Evolutionary conservation across 2,797 vertebrate genomes (phyloP), one percentile per base, ranked within the genome.

Genomic region (Typhlichthys subterraneus): DNA sequence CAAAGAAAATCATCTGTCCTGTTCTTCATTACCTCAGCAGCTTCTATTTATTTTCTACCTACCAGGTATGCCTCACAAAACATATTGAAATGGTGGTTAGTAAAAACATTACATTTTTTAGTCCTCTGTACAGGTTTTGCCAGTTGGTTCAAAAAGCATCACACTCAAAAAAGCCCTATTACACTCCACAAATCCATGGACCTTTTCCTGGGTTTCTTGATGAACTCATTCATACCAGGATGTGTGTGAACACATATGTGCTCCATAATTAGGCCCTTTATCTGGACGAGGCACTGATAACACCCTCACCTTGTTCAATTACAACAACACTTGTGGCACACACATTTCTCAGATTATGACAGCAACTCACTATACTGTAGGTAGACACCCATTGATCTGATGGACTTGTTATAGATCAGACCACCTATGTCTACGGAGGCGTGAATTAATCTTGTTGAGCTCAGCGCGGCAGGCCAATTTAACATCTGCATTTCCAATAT

Each of bases 401-500:
- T 75, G 59, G 65, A 75, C 73, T 75, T 52, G 66, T 79, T 73
- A 72, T 54, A 65, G 73, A 85, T 75, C 67, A 80, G 73, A 65
- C 72, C 73, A 67, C 79, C 56, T 72, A 70, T 73, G 79, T 65
- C 53, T 79, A 77, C 78, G 60, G 73, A 81, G 75, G 65, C 73
- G 62, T 64, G 63, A 84, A 88, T 83, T 79, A 81, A 89, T 91
- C 75, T 80, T 86, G 89, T 86, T 69, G 80, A 87, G 79, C 79
- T 76, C 75, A 89, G 87, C 87, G 82, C 61, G 73, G 29, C 79
- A 69, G 67, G 67, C 56, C 33, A 66, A 55, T 82, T 83, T 88
- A 90, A 88, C 90, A 88, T 80, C 88, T 91, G 90, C 75, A 90
- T 83, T 87, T 89, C 76, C 89, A 90, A 88, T 87, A 87, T 87